Percentiles rank a stretch among this genome's conserved stretches.
phyloP scores from a whole-genome alignment of 2,888 invertebrate species.

The Pseudococcus jackbeardsleyi region DNA sequence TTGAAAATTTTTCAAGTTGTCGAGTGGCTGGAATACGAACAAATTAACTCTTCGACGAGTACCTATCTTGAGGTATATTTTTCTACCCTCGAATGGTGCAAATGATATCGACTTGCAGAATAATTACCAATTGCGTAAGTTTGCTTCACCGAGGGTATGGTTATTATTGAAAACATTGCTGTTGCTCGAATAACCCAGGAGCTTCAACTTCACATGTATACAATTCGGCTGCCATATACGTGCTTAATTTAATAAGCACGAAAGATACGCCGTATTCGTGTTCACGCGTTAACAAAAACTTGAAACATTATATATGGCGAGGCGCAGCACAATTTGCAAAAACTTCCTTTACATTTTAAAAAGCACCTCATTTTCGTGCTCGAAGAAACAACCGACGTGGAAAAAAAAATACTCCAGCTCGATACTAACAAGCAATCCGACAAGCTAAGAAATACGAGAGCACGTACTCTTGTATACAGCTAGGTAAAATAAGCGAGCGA shows the following conservation, averaged over 20 bases:
- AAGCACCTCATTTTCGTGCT: slow-evolving; percentile 46
- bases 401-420: slow-evolving; percentile 5
- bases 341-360: slow-evolving; percentile 47
- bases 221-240: neutral
- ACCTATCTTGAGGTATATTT: no score
- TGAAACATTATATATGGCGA: slow-evolving; percentile 17
- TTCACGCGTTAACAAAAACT: slow-evolving; percentile 23
- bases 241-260: slow-evolving; percentile 8
- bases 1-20: neutral
- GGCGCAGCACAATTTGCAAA: slow-evolving; percentile 36
- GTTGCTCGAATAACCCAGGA: neutral
- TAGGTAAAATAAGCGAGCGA: neutral
- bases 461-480: neutral
- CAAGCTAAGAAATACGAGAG: slow-evolving; percentile 50
- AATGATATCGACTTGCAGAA: neutral
- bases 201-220: neutral
- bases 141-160: neutral
- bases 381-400: slow-evolving; percentile 27
- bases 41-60: no score
- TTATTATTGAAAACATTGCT: neutral
- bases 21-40: neutral
- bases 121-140: neutral
- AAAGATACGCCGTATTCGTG: neutral
- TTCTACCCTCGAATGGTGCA: no score
- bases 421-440: slow-evolving; percentile 41